Conservation (phyloP, 2,888 invertebrate species). For the Alloplasta piceator region DNA sequence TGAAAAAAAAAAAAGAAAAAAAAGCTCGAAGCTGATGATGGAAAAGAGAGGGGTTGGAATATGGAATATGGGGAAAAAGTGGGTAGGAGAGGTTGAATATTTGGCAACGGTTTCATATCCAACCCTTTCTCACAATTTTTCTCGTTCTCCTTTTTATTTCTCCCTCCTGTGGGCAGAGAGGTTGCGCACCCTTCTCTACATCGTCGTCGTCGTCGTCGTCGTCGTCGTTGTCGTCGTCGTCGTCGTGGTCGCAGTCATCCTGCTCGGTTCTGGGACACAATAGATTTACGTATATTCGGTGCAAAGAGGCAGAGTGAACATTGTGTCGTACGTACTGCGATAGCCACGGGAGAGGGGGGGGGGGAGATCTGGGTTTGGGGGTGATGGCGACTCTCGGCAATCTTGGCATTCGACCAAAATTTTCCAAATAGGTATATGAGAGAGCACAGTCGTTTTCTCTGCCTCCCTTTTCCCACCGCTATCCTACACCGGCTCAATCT, state of each 20-base stretch:
- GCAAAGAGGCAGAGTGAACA: slow-evolving; percentile 76
- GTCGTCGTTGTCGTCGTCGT: slow-evolving; percentile 26
- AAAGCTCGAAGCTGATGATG: slow-evolving; percentile 31
- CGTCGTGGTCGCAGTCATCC: slow-evolving; percentile 37
- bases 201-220: slow-evolving; percentile 32
- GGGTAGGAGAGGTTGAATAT: slow-evolving; percentile 43
- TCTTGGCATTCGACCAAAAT: slow-evolving; percentile 80
- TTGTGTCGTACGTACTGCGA: slow-evolving; percentile 74
- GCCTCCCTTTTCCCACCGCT: slow-evolving; percentile 21
- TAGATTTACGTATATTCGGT: slow-evolving; percentile 80
- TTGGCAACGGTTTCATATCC: slow-evolving; percentile 57
- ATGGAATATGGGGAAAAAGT: slow-evolving; percentile 43
- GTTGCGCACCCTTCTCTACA: slow-evolving; percentile 27
- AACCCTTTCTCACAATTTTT: slow-evolving; percentile 14
- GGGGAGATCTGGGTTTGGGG: slow-evolving; percentile 8
- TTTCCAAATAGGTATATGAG: slow-evolving; percentile 78
- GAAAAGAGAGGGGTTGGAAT: background rate
- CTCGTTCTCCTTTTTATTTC: background rate
- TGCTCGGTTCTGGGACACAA: slow-evolving; percentile 71
- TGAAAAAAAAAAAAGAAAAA: slow-evolving; percentile 16
- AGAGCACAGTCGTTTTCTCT: background rate
- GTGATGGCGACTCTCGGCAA: slow-evolving; percentile 70
- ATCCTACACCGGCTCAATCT: slow-evolving; percentile 35
- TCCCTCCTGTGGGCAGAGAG: slow-evolving; percentile 3
- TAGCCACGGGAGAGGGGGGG: slow-evolving; percentile 73